Percentiles rank a stretch among this genome's conserved stretches.
phyloP scores from a whole-genome alignment of 2,797 vertebrate genomes.

The Enteromius viviparus region DNA sequence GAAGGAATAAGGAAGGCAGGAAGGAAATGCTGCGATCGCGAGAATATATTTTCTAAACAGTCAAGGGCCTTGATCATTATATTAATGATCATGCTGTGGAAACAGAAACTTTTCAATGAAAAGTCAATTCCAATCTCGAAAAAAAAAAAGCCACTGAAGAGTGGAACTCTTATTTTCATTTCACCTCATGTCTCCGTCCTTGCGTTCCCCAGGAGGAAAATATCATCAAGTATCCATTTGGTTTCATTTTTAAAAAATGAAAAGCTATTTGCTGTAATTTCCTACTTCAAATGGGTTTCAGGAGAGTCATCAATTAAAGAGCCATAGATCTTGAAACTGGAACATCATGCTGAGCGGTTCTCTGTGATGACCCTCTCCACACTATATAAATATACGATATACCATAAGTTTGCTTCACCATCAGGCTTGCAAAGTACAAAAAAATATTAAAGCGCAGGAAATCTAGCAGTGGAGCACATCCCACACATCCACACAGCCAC shows the following conservation, averaged over 20 bases:
- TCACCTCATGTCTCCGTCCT: background rate
- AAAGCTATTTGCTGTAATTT: constrained; percentile 36
- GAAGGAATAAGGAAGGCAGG: too few species aligned
- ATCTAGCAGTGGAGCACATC: background rate
- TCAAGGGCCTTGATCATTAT: background rate
- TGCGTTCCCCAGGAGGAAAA: constrained; percentile 16
- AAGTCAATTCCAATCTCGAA: background rate
- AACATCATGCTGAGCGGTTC: background rate
- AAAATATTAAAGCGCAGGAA: background rate
- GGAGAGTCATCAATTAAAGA: constrained; percentile 12
- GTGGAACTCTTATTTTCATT: background rate
- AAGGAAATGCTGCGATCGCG: background rate
- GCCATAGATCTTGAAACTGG: constrained; percentile 12
- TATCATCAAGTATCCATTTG: constrained; percentile 30
- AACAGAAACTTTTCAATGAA: background rate
- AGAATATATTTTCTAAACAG: constrained; percentile 8
- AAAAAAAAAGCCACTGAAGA: background rate
- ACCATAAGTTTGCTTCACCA: background rate
- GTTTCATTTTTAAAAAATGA: constrained; percentile 17
- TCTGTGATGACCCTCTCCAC: constrained; percentile 3
- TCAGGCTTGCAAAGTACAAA: background rate
- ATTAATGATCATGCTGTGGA: background rate
- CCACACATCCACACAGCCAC: background rate
- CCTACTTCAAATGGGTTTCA: constrained; percentile 8
- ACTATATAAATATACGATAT: background rate